Percentiles rank a stretch among this genome's conserved stretches.
Conservation (phyloP, 2,113 vertebrate species). For the Leptocoma aspasia region DNA sequence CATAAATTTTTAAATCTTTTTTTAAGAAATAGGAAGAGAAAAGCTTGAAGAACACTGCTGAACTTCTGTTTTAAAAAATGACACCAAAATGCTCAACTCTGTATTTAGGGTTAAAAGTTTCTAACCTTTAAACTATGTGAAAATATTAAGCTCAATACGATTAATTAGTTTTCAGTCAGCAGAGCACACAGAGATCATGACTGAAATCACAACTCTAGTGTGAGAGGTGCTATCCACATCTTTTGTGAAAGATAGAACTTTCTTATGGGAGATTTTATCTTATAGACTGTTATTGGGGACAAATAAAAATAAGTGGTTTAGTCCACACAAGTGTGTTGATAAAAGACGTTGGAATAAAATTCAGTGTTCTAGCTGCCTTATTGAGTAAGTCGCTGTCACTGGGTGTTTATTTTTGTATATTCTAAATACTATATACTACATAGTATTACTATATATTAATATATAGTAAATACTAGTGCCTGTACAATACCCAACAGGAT, state of each 20-base stretch:
- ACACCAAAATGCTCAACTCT: background rate
- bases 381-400: background rate
- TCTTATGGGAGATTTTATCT: background rate
- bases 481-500: background rate
- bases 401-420: background rate
- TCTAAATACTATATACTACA: background rate
- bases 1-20: constrained; percentile 26
- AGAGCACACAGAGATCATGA: background rate
- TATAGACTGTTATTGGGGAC: background rate
- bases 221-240: background rate
- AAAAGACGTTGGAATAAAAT: background rate
- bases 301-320: background rate
- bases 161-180: constrained; percentile 19
- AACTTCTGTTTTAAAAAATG: background rate
- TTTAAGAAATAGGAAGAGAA: background rate
- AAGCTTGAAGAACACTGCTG: background rate
- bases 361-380: background rate
- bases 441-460: background rate
- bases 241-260: background rate
- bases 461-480: background rate
- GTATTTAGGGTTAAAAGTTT: constrained; percentile 23
- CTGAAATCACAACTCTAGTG: background rate
- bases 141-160: background rate
- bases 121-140: constrained; percentile 36
- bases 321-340: background rate